Evolutionary conservation across 2,113 vertebrate species (phyloP).

Genomic region (Perca fluviatilis): DNA sequence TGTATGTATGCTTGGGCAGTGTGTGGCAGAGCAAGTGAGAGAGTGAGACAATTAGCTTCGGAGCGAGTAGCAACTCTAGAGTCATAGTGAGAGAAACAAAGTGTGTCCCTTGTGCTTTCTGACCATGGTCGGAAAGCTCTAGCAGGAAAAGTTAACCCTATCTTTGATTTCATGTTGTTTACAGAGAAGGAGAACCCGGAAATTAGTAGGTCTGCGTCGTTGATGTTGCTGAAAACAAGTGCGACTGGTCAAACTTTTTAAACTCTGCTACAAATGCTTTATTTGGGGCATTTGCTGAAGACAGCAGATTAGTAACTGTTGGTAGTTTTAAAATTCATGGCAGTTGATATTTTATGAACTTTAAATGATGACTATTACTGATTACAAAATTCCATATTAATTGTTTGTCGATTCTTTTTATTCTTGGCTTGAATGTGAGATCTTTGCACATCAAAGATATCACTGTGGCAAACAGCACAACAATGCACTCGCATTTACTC

Average conservation of each 20-base stretch:
- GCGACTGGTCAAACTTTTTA: neutral
- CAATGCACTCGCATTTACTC: neutral
- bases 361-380: neutral
- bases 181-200: too few species aligned
- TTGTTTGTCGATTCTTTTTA: neutral
- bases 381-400: neutral
- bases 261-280: neutral
- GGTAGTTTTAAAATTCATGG: neutral
- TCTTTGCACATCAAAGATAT: neutral
- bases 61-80: too few species aligned
- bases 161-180: too few species aligned
- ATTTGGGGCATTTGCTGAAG: neutral
- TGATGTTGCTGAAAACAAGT: neutral
- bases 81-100: too few species aligned
- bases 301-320: neutral
- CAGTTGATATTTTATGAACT: neutral
- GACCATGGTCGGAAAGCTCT: too few species aligned
- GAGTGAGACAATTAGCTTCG: too few species aligned
- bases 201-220: neutral
- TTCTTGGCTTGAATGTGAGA: slow-evolving; percentile 7
- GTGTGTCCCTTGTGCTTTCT: too few species aligned
- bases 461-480: neutral
- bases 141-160: too few species aligned
- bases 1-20: too few species aligned
- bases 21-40: too few species aligned